Percentiles rank a stretch among this genome's conserved stretches.
These are phyloP conservation scores for Shinisaurus crocodilurus DNA, from an alignment of 2,113 vertebrate species.

Conservation along the genomic window DNA sequence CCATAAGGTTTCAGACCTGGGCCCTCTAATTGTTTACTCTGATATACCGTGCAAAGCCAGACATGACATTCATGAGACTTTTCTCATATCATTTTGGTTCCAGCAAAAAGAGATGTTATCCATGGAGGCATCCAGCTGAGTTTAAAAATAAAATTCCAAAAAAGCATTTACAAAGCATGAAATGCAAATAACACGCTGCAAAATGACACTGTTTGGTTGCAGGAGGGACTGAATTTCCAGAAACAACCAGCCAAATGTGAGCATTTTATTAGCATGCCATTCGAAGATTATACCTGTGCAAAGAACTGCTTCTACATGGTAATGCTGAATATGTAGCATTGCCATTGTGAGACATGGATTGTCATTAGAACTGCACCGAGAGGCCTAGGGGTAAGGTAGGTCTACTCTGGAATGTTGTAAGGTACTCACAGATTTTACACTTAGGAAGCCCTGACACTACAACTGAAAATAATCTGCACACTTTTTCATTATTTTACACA, in stretches of 20 bases:
- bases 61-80: not conserved
- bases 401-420: not conserved
- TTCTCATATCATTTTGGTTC: not conserved
- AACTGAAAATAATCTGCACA: not conserved
- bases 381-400: not conserved
- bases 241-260: not conserved
- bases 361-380: not conserved
- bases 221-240: not conserved
- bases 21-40: not conserved
- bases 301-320: not conserved
- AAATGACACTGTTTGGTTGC: not conserved
- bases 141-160: not conserved
- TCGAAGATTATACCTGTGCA: not conserved
- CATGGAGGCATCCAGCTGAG: not conserved
- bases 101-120: not conserved
- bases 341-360: accelerated
- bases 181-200: not conserved
- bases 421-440: not conserved
- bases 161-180: not conserved
- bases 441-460: not conserved
- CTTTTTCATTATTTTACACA: not conserved
- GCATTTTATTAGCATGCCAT: not conserved
- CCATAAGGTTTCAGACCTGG: not conserved
- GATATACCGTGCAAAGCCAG: accelerated
- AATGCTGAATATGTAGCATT: accelerated